These are phyloP conservation scores for Alentia gelatinosa DNA, from an alignment of 2,888 invertebrate genomes.

Conservation along the genomic window DNA sequence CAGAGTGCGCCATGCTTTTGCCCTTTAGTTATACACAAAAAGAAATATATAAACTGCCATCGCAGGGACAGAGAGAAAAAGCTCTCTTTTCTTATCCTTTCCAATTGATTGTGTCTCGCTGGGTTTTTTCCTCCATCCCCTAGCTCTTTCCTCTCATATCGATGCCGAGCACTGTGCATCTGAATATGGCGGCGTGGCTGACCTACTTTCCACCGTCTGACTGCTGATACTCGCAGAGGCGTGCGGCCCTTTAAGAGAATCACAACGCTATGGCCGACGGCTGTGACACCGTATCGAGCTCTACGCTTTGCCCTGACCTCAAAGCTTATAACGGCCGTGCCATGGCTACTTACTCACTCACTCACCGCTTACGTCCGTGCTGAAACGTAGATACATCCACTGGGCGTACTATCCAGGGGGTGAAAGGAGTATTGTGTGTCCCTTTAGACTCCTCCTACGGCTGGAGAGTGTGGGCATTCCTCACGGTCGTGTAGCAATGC, in stretches of 20 bases:
- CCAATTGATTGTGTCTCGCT: slow-evolving; percentile 33
- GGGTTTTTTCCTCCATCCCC: neutral
- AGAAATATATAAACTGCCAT: neutral
- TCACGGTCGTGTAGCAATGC: no score
- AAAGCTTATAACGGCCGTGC: neutral
- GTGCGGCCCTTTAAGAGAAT: slow-evolving; percentile 45
- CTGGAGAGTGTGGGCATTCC: no score
- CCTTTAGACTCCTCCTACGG: no score
- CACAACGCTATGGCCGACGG: neutral
- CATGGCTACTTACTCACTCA: neutral
- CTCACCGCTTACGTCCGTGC: neutral
- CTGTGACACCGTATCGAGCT: neutral
- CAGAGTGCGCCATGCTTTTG: neutral
- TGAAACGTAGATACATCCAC: neutral
- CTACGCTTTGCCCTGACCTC: neutral
- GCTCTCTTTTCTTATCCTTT: slow-evolving; percentile 25
- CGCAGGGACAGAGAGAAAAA: neutral
- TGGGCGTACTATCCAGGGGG: neutral
- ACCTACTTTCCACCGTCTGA: slow-evolving; percentile 17
- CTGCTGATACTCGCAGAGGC: neutral
- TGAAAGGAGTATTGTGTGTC: no score
- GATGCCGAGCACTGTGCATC: neutral
- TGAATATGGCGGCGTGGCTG: neutral
- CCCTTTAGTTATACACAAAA: no score
- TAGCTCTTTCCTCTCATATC: slow-evolving; percentile 9